Evolutionary conservation across 2,113 vertebrate species (phyloP).

Genomic region (Dicrurus megarhynchus): DNA sequence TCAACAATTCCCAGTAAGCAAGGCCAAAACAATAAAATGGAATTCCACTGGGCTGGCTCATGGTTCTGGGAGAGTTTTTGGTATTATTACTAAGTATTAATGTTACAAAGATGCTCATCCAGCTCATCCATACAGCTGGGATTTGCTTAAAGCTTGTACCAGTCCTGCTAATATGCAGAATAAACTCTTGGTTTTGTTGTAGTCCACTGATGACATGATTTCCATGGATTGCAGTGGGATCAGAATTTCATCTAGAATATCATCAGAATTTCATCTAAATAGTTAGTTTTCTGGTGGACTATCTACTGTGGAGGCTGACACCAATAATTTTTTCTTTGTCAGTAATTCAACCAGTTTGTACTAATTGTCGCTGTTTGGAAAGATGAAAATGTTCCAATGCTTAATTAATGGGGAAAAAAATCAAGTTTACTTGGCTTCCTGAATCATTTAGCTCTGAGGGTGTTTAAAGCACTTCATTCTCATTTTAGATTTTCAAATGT

Average conservation of each 20-base stretch:
- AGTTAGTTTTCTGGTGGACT: neutral
- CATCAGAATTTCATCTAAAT: neutral
- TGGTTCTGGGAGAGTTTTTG: neutral
- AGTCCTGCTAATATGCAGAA: neutral
- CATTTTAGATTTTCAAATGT: neutral
- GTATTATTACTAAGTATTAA: neutral
- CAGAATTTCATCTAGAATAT: neutral
- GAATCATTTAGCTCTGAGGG: neutral
- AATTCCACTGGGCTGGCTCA: neutral
- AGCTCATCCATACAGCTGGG: neutral
- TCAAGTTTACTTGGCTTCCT: neutral
- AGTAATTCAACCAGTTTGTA: neutral
- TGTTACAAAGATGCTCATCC: neutral
- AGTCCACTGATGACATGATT: neutral
- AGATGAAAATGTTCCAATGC: neutral
- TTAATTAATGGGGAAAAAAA: neutral
- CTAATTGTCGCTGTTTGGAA: neutral
- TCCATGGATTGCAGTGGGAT: neutral
- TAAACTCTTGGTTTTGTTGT: neutral
- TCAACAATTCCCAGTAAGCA: neutral
- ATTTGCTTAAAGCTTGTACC: neutral
- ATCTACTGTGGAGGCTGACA: neutral
- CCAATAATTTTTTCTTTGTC: neutral
- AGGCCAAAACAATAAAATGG: neutral
- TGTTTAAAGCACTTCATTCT: neutral